These are phyloP conservation scores for Opisthograptis luteolata DNA, from an alignment of 2,888 invertebrate species.

Conservation along the genomic window DNA sequence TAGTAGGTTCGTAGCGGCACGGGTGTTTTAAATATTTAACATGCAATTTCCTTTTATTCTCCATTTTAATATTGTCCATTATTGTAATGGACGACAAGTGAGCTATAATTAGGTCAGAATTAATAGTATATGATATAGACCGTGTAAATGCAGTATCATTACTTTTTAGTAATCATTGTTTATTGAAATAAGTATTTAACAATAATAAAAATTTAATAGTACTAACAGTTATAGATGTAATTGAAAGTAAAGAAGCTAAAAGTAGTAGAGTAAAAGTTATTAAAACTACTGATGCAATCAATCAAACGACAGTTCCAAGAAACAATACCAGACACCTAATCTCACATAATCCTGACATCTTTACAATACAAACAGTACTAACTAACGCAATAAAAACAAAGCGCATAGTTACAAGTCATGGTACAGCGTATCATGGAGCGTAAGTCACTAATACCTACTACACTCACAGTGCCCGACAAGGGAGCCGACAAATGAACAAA, in stretches of 20 bases:
- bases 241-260: not conserved
- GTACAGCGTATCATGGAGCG: conserved; percentile 61
- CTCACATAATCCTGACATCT: conserved; percentile 36
- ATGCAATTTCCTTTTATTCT: conserved; percentile 79
- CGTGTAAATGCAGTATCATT: conserved; percentile 33
- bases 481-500: conserved; percentile 80
- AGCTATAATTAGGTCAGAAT: conserved; percentile 64
- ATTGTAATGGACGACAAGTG: conserved; percentile 66
- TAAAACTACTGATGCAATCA: conserved; percentile 12
- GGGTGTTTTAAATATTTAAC: conserved; percentile 80
- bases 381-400: conserved; percentile 42
- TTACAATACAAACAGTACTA: conserved; percentile 20
- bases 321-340: conserved; percentile 32
- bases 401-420: conserved; percentile 60
- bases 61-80: conserved; percentile 40
- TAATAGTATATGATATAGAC: conserved; percentile 55
- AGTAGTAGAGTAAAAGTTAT: not conserved
- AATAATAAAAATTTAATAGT: not conserved
- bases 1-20: conserved; percentile 74
- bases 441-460: conserved; percentile 71
- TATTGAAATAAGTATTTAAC: not conserved
- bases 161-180: not conserved
- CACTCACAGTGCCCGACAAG: conserved; percentile 69
- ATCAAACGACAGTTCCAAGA: conserved; percentile 14
- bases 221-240: not conserved